Percentiles rank a stretch among this genome's conserved stretches.
Evolutionary conservation across 1,140 invertebrate genomes (phyloP).

Genomic region (Ostrea edulis): DNA sequence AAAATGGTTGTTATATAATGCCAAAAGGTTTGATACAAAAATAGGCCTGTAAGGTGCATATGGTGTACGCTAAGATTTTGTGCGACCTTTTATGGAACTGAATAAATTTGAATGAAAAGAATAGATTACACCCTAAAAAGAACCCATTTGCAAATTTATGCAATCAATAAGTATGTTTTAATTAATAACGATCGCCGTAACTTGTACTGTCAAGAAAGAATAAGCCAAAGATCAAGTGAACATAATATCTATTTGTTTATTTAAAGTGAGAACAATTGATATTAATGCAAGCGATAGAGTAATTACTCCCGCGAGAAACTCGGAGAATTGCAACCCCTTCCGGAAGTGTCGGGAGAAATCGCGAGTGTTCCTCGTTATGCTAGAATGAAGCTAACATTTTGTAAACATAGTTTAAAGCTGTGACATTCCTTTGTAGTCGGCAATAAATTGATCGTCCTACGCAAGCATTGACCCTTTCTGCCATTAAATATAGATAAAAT

Average conservation of each 20-base stretch:
- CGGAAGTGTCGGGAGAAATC: slow-evolving; percentile 25
- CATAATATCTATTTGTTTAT: neutral
- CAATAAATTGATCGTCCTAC: neutral
- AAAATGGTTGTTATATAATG: no score
- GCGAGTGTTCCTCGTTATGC: neutral
- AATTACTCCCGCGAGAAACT: neutral
- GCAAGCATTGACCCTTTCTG: slow-evolving; percentile 4
- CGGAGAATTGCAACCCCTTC: neutral
- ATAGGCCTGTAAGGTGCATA: neutral
- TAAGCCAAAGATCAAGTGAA: neutral
- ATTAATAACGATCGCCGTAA: neutral
- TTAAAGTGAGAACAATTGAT: neutral
- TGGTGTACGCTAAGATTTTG: neutral
- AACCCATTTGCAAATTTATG: neutral
- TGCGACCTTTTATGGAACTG: neutral
- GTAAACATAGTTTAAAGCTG: slow-evolving; percentile 25
- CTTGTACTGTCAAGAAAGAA: neutral
- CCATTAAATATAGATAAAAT: slow-evolving; percentile 23
- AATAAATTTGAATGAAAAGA: slow-evolving; percentile 7
- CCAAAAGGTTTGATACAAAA: neutral
- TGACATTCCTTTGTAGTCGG: slow-evolving; percentile 14
- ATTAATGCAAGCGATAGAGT: neutral
- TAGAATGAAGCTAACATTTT: slow-evolving; percentile 15
- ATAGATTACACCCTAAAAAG: neutral
- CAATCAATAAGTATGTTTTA: neutral